A percentile compares a stretch with the other conserved stretches of the same genome.
Evolutionary conservation across 2,797 vertebrate genomes (phyloP).

Genomic region (Malurus splendens): DNA sequence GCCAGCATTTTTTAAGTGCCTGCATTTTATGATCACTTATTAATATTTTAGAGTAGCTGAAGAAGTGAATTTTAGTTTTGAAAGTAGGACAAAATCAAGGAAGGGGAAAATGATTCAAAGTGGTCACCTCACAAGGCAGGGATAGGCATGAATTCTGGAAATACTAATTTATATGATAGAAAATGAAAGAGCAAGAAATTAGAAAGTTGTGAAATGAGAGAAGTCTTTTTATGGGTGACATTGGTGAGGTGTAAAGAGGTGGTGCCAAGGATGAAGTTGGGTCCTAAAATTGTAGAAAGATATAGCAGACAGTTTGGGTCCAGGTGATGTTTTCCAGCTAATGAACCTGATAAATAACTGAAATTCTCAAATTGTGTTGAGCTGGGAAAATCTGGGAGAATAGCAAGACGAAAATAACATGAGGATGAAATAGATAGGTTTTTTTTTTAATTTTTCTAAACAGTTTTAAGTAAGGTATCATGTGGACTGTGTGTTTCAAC

Average conservation of each 20-base stretch:
- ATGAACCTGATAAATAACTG: not conserved
- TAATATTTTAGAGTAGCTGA: not conserved
- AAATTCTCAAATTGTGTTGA: not conserved
- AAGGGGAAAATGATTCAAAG: not conserved
- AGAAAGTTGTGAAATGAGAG: not conserved
- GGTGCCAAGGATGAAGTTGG: not conserved
- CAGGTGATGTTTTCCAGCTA: not conserved
- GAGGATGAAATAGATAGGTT: not conserved
- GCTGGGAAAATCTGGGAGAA: not conserved
- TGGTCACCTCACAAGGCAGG: fast-evolving
- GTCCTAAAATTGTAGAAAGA: not conserved
- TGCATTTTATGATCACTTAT: not conserved
- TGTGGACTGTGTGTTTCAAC: not conserved
- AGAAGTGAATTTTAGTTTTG: not conserved
- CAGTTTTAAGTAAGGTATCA: not conserved
- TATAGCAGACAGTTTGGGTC: not conserved
- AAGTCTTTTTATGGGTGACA: not conserved
- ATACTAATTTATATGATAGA: not conserved
- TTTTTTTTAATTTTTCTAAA: not conserved
- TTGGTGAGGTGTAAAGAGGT: not conserved
- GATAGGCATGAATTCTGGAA: not conserved
- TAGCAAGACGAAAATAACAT: not conserved
- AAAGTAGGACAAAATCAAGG: not conserved
- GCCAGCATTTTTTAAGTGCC: not conserved
- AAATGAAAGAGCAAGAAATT: not conserved